These are phyloP conservation scores for Pinna nobilis DNA, from an alignment of 1,140 invertebrate genomes.

Conservation along the genomic window DNA sequence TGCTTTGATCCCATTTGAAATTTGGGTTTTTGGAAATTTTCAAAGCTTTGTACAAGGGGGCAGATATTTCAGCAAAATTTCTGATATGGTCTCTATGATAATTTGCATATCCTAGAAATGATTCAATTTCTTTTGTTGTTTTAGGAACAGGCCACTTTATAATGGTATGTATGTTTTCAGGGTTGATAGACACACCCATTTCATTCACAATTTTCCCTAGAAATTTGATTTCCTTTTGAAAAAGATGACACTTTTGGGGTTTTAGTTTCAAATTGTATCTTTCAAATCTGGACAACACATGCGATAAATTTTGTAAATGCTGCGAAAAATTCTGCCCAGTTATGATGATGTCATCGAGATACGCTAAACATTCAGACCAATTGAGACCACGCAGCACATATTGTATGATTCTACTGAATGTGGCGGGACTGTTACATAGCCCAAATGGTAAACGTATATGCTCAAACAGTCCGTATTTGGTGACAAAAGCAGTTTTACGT, in stretches of 20 bases:
- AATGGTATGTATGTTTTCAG: neutral
- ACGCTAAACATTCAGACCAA: conserved; percentile 27
- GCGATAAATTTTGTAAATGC: conserved; percentile 10
- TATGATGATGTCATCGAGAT: conserved; percentile 33
- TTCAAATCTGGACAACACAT: no score
- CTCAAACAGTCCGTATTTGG: conserved; percentile 36
- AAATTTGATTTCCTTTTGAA: neutral
- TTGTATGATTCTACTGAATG: conserved; percentile 43
- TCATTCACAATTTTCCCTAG: conserved; percentile 6
- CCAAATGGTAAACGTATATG: conserved; percentile 45
- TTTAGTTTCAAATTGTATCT: no score
- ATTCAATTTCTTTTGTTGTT: conserved; percentile 5
- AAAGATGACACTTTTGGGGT: conserved; percentile 11
- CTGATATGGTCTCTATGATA: conserved; percentile 40
- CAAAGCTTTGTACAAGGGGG: conserved; percentile 16
- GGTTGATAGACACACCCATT: neutral
- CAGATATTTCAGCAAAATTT: conserved; percentile 14
- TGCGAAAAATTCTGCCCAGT: conserved; percentile 28
- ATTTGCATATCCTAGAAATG: conserved; percentile 19
- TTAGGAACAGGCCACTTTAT: neutral
- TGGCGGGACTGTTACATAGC: conserved; percentile 44
- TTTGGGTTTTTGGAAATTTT: conserved; percentile 6
- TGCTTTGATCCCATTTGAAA: neutral
- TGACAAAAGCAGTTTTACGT: conserved; percentile 36
- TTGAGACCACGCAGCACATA: conserved; percentile 37